phyloP scores from a whole-genome alignment of 1,140 invertebrate genomes.

The Cotesia vestalis region DNA sequence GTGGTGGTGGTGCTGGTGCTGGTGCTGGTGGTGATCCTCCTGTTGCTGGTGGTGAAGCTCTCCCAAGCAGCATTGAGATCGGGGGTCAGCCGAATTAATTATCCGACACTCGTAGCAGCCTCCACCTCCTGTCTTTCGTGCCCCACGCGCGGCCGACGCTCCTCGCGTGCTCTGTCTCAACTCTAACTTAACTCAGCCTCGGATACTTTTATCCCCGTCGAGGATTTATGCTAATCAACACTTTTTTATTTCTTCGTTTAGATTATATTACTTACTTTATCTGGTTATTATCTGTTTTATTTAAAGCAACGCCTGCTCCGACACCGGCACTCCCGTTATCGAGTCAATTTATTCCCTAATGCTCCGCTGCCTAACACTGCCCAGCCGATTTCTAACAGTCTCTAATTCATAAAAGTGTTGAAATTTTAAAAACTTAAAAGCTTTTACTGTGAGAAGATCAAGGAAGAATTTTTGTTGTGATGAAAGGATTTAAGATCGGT shows the following conservation, averaged over 20 bases:
- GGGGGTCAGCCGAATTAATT: constrained; percentile 56
- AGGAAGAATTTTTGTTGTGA: too few species aligned
- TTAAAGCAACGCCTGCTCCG: neutral
- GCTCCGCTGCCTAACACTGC: too few species aligned
- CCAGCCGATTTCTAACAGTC: too few species aligned
- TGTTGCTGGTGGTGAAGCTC: constrained; percentile 18
- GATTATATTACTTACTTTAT: neutral
- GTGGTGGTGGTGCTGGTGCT: neutral
- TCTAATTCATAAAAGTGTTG: constrained; percentile 1
- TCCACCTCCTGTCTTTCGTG: constrained; percentile 29
- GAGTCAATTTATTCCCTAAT: too few species aligned
- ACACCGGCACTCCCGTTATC: too few species aligned
- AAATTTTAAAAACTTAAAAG: constrained; percentile 2
- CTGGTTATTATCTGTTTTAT: neutral
- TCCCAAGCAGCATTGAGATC: constrained; percentile 36
- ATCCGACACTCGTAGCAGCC: constrained; percentile 52
- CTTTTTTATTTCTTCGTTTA: neutral
- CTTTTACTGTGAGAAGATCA: too few species aligned
- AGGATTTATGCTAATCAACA: constrained; percentile 14
- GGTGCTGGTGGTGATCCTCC: neutral
- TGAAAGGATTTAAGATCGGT: too few species aligned
- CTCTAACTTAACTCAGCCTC: neutral
- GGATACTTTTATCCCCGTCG: neutral
- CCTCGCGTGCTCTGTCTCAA: constrained; percentile 26
- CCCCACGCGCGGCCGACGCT: constrained; percentile 27